A percentile compares a stretch with the other conserved stretches of the same genome.
phyloP scores from a whole-genome alignment of 2,113 vertebrate genomes.

The Ictalurus furcatus region DNA sequence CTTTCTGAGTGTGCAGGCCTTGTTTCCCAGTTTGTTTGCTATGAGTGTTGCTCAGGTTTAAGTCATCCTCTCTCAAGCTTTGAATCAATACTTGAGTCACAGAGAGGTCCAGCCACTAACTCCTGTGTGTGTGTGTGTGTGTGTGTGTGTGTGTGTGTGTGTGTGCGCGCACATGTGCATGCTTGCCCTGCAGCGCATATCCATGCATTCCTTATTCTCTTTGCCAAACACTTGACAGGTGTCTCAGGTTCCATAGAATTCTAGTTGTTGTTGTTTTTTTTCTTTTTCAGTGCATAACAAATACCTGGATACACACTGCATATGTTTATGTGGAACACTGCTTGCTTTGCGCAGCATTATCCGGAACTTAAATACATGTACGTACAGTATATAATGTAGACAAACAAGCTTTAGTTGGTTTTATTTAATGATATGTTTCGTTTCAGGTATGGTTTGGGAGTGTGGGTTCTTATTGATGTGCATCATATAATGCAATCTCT shows the following conservation, averaged over 20 bases:
- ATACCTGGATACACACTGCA: neutral
- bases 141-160: slow-evolving; percentile 11
- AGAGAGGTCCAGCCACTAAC: neutral
- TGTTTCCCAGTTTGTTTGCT: neutral
- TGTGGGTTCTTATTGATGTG: neutral
- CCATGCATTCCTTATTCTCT: slow-evolving; percentile 16
- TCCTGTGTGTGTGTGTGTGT: slow-evolving; percentile 1
- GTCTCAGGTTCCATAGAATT: slow-evolving; percentile 1
- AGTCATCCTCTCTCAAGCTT: neutral
- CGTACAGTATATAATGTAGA: neutral
- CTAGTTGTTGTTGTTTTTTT: neutral
- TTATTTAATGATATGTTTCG: neutral
- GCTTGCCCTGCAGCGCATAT: neutral
- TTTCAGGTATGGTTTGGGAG: neutral
- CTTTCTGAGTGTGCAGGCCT: neutral
- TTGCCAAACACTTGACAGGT: slow-evolving; percentile 28
- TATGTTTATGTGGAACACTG: neutral
- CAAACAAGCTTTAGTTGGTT: neutral
- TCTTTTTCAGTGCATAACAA: neutral
- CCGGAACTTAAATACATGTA: neutral
- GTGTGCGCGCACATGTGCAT: neutral
- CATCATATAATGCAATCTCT: neutral
- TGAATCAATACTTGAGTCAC: slow-evolving; percentile 18
- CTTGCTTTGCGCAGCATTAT: slow-evolving; percentile 38
- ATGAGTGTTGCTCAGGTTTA: neutral